Conservation (phyloP, 2,113 vertebrate genomes). For the Erythrocercus mccallii region DNA sequence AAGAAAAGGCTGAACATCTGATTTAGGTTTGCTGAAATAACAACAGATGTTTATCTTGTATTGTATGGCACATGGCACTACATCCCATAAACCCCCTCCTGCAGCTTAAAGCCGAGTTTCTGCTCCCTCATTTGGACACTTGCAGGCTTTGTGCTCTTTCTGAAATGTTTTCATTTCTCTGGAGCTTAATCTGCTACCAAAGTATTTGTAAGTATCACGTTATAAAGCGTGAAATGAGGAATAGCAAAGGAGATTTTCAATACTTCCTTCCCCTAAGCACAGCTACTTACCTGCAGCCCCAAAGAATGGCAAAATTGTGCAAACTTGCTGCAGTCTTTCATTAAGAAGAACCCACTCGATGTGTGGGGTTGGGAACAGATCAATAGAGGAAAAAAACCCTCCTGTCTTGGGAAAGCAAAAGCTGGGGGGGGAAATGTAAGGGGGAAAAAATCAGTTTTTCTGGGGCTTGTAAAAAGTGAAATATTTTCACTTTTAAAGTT, state of each 20-base stretch:
- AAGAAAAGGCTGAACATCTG: conserved; percentile 72
- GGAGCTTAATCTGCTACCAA: conserved; percentile 60
- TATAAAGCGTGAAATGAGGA: conserved; percentile 47
- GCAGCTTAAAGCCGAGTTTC: conserved; percentile 66
- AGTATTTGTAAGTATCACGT: conserved; percentile 49
- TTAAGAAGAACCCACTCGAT: not conserved
- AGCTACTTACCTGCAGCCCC: conserved; percentile 19
- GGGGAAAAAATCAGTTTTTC: not conserved
- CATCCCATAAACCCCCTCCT: conserved; percentile 80
- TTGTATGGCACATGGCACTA: conserved; percentile 82
- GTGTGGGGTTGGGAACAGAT: not conserved
- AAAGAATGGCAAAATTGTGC: not conserved
- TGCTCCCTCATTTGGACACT: conserved; percentile 12
- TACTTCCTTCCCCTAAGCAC: conserved; percentile 54
- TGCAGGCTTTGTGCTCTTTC: conserved; percentile 12
- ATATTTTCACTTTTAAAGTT: not conserved
- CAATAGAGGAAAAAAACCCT: not conserved
- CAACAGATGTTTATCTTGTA: conserved; percentile 85
- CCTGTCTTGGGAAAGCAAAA: not conserved
- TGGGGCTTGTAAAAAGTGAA: not conserved
- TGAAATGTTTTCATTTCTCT: conserved; percentile 57
- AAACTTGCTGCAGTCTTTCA: not conserved
- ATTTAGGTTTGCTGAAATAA: conserved; percentile 83
- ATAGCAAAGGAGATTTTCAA: conserved; percentile 45
- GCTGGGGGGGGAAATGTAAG: not conserved